These are phyloP conservation scores for Tanypteryx hageni DNA, from an alignment of 2,888 invertebrate genomes.

Conservation along the genomic window DNA sequence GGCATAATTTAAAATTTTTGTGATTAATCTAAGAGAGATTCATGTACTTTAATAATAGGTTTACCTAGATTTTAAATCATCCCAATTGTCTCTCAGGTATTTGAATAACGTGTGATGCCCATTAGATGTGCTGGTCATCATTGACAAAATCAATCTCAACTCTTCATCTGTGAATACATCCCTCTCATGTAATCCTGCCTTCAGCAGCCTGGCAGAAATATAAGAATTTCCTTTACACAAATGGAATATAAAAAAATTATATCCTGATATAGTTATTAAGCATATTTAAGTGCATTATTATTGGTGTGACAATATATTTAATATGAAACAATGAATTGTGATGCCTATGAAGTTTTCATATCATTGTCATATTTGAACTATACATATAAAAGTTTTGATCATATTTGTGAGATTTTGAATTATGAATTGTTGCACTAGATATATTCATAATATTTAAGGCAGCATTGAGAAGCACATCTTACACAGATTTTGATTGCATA, in stretches of 20 bases:
- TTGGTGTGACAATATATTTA: background rate
- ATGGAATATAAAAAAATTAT: background rate
- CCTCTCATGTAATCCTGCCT: constrained; percentile 78
- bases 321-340: background rate
- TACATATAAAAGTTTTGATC: background rate
- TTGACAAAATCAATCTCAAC: constrained; percentile 84
- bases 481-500: too few species aligned
- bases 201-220: constrained; percentile 76
- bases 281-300: background rate
- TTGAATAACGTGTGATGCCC: constrained; percentile 85
- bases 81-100: constrained; percentile 85
- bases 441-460: too few species aligned
- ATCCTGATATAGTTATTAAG: background rate
- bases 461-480: too few species aligned
- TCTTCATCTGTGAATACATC: constrained; percentile 84
- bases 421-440: too few species aligned
- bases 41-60: background rate
- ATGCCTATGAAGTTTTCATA: background rate
- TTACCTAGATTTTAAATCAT: constrained; percentile 81
- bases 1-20: background rate
- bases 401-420: background rate
- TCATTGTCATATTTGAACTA: background rate
- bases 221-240: background rate
- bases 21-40: constrained; percentile 5
- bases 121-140: constrained; percentile 83